Evolutionary conservation across 1,140 invertebrate species (phyloP).

Genomic region (Halesus radiatus): DNA sequence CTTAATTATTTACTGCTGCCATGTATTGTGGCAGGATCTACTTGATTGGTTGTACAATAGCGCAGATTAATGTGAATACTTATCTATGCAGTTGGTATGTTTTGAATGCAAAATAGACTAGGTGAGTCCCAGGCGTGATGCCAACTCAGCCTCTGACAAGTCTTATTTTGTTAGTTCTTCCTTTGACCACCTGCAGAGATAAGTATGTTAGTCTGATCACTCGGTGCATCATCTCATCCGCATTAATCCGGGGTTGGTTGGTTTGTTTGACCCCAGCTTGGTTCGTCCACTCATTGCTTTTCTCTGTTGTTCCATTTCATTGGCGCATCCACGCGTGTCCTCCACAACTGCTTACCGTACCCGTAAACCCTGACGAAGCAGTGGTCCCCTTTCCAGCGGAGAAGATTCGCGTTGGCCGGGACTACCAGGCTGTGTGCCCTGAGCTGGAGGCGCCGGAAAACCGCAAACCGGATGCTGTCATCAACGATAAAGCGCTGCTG

Average conservation of each 20-base stretch:
- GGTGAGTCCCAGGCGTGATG: too few species aligned
- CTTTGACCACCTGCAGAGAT: too few species aligned
- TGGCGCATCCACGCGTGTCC: slow-evolving; percentile 20
- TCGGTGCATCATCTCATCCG: neutral
- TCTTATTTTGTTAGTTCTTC: too few species aligned
- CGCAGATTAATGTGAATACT: too few species aligned
- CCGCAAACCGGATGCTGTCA: slow-evolving; percentile 71
- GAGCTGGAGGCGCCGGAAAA: slow-evolving; percentile 77
- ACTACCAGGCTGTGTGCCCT: slow-evolving; percentile 93
- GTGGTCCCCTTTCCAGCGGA: slow-evolving; percentile 81
- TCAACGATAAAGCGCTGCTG: slow-evolving; percentile 88
- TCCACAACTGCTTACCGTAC: neutral
- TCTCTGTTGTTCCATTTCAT: slow-evolving; percentile 67
- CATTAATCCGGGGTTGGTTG: slow-evolving; percentile 17
- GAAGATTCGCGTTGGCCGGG: slow-evolving; percentile 94
- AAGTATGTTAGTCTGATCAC: too few species aligned
- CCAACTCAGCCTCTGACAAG: too few species aligned
- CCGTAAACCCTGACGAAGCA: slow-evolving; percentile 61
- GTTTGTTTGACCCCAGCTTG: neutral
- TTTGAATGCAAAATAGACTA: too few species aligned
- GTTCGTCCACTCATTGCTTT: slow-evolving; percentile 54
- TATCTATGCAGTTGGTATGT: too few species aligned
- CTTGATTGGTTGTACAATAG: too few species aligned
- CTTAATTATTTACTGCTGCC: too few species aligned
- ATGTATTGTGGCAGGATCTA: too few species aligned